A percentile compares a stretch with the other conserved stretches of the same genome.
Evolutionary conservation across 2,888 invertebrate genomes (phyloP).

Genomic region (Eristalis tenax): DNA sequence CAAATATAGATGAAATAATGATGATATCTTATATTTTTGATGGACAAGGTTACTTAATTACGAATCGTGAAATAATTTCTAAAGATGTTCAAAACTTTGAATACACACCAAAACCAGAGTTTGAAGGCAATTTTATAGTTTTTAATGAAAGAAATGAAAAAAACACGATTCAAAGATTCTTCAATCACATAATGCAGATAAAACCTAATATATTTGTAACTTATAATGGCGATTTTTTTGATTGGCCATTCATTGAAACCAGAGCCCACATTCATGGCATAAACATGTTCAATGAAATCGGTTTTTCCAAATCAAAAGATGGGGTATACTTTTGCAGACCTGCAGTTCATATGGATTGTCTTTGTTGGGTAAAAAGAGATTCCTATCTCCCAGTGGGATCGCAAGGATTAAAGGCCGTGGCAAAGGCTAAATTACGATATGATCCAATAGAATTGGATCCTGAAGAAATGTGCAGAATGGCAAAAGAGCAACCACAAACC

Average conservation of each 20-base stretch:
- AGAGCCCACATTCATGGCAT: conserved; percentile 93
- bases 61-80: conserved; percentile 97
- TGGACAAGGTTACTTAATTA: conserved; percentile 95
- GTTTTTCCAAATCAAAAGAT: conserved; percentile 93
- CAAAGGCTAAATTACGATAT: conserved; percentile 96
- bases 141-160: conserved; percentile 97
- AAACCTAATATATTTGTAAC: conserved; percentile 94
- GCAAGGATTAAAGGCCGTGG: conserved; percentile 98
- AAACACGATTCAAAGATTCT: conserved; percentile 91
- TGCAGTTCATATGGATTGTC: conserved; percentile 92
- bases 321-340: conserved; percentile 94
- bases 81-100: conserved; percentile 98
- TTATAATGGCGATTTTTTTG: conserved; percentile 97
- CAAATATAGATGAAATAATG: conserved; percentile 97
- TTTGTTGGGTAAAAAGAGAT: conserved; percentile 98
- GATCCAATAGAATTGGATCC: conserved; percentile 99
- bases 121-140: conserved; percentile 95
- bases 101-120: conserved; percentile 98
- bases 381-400: conserved; percentile 99
- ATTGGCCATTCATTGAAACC: conserved; percentile 99
- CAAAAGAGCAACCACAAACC: conserved; percentile 95
- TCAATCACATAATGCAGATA: conserved; percentile 96
- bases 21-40: conserved; percentile 99
- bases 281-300: conserved; percentile 96
- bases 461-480: conserved; percentile 99